Evolutionary conservation across 2,888 invertebrate genomes (phyloP).

Genomic region (Morpho deidamia): DNA sequence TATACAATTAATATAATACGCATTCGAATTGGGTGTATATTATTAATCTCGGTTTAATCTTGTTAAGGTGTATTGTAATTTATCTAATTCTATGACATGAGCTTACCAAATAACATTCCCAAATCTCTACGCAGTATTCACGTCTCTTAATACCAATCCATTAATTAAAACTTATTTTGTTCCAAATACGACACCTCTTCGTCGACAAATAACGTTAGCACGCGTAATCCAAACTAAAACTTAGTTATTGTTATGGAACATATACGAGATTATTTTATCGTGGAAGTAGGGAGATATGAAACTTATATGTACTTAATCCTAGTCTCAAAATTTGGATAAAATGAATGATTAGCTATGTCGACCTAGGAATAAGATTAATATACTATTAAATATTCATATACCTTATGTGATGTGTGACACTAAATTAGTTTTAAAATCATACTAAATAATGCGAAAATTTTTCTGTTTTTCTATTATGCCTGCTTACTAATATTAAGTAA

Average conservation of each 20-base stretch:
- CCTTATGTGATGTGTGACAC: too few relatives aligned
- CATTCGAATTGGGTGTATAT: neutral
- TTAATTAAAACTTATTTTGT: slow-evolving; percentile 78
- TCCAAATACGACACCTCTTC: slow-evolving; percentile 51
- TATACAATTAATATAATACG: too few relatives aligned
- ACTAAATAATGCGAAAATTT: too few relatives aligned
- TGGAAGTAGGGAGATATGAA: slow-evolving; percentile 7
- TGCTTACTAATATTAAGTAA: too few relatives aligned
- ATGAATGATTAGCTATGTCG: too few relatives aligned
- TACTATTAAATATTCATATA: too few relatives aligned
- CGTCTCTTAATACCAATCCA: slow-evolving; percentile 73
- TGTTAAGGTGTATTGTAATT: slow-evolving; percentile 12
- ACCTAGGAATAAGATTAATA: too few relatives aligned
- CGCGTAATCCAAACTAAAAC: slow-evolving; percentile 52
- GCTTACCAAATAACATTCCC: slow-evolving; percentile 37
- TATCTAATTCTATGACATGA: slow-evolving; percentile 24
- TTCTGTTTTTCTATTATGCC: too few relatives aligned
- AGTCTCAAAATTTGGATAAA: neutral
- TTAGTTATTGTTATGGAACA: slow-evolving; percentile 27
- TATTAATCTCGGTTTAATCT: slow-evolving; percentile 7
- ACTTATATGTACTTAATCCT: slow-evolving; percentile 1
- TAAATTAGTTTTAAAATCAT: too few relatives aligned
- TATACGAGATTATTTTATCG: slow-evolving; percentile 19
- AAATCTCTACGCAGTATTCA: slow-evolving; percentile 44
- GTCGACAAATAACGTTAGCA: slow-evolving; percentile 48